phyloP scores from a whole-genome alignment of 2,888 invertebrate genomes.

The Synanthedon vespiformis region DNA sequence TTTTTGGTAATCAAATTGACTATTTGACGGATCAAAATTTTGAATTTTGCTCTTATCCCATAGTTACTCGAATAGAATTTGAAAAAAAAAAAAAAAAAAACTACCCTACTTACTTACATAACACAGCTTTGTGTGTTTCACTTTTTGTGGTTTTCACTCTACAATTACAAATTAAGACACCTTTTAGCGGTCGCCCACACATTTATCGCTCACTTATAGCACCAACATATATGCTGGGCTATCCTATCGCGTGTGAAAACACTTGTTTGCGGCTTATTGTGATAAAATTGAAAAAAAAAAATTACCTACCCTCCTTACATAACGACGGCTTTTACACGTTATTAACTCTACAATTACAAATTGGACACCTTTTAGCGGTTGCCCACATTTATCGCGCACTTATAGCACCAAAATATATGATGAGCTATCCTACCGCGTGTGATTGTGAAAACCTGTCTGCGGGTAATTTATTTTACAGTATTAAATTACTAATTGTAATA shows the following conservation, averaged over 20 bases:
- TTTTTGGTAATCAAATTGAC: no score
- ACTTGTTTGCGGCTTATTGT: conserved; percentile 71
- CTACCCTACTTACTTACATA: conserved; percentile 12
- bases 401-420: conserved; percentile 78
- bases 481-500: conserved; percentile 34
- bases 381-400: conserved; percentile 77
- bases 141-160: conserved; percentile 77
- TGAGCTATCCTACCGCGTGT: conserved; percentile 75
- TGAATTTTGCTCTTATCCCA: no score
- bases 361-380: conserved; percentile 73
- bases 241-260: conserved; percentile 76
- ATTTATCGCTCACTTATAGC: conserved; percentile 77
- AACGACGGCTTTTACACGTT: conserved; percentile 73
- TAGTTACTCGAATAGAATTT: not conserved
- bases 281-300: not conserved
- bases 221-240: no score
- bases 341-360: conserved; percentile 76
- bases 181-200: conserved; percentile 73
- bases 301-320: conserved; percentile 27
- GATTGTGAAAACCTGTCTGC: conserved; percentile 76
- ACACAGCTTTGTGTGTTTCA: conserved; percentile 72
- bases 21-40: no score
- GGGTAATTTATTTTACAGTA: conserved; percentile 39
- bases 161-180: conserved; percentile 78
- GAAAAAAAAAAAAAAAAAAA: not conserved